phyloP scores from a whole-genome alignment of 2,797 vertebrate genomes.

The Acipenser oxyrinchus region DNA sequence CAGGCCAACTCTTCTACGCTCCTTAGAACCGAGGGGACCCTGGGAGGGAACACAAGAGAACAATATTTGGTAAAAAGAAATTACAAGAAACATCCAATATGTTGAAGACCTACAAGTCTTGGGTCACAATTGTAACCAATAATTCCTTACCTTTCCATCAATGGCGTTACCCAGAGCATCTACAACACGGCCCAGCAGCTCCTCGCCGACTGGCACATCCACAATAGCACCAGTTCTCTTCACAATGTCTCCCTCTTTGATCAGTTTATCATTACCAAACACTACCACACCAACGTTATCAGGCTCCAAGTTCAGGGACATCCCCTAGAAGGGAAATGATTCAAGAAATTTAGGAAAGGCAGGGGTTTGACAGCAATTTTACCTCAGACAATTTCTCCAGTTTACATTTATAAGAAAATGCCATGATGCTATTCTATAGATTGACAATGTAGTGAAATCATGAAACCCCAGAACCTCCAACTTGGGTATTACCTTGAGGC shows the following conservation, averaged over 20 bases:
- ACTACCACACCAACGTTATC: conserved; percentile 97
- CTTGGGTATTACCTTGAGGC: conserved; percentile 69
- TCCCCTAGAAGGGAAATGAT: conserved; percentile 94
- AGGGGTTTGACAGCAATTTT: too few species aligned
- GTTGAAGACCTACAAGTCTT: too few species aligned
- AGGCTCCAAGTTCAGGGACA: conserved; percentile 96
- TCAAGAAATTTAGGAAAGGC: too few species aligned
- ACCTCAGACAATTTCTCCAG: too few species aligned
- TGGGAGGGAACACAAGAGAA: conserved; percentile 26
- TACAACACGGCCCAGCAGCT: conserved; percentile 83
- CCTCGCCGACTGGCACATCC: conserved; percentile 85
- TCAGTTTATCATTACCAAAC: conserved; percentile 93
- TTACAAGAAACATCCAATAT: too few species aligned
- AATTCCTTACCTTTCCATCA: conserved; percentile 60
- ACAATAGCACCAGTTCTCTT: conserved; percentile 94
- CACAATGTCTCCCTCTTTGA: conserved; percentile 92
- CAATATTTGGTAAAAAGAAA: too few species aligned
- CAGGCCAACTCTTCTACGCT: conserved; percentile 83
- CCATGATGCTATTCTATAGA: too few species aligned
- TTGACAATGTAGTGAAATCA: too few species aligned
- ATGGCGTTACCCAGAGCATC: conserved; percentile 69
- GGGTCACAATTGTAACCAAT: too few species aligned
- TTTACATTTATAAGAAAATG: too few species aligned
- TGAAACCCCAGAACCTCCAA: too few species aligned
- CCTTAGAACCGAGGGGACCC: conserved; percentile 72